Conservation (phyloP, 2,888 invertebrate species). For the Kuschelorhynchus macadamiae region DNA sequence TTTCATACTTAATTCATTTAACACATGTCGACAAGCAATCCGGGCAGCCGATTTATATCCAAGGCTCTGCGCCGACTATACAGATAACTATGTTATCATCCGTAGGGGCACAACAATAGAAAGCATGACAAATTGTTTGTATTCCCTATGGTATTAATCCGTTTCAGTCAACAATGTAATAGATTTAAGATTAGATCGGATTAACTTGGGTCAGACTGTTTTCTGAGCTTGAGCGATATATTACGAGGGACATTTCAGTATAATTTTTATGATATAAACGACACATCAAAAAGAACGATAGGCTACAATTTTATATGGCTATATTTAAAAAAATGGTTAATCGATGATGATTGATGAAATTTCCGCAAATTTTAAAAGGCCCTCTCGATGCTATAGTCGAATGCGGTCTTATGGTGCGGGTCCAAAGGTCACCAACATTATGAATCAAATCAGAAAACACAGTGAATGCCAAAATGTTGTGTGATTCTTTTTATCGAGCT, state of each 20-base stretch:
- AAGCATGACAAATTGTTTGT: constrained; percentile 67
- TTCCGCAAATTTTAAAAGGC: neutral
- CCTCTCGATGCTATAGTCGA: neutral
- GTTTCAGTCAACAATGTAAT: constrained; percentile 66
- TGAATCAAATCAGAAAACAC: too few relatives aligned
- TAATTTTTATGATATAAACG: too few relatives aligned
- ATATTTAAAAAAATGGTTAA: neutral
- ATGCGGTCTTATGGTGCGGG: too few relatives aligned
- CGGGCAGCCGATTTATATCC: constrained; percentile 3
- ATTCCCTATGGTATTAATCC: constrained; percentile 67
- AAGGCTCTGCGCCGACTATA: constrained; percentile 58
- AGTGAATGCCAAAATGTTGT: too few relatives aligned
- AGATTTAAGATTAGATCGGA: constrained; percentile 66
- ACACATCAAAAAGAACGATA: too few relatives aligned
- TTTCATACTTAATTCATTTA: constrained; percentile 33
- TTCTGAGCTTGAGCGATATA: constrained; percentile 13
- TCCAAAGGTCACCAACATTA: too few relatives aligned
- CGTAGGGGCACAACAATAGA: constrained; percentile 61
- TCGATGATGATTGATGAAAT: neutral
- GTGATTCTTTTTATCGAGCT: too few relatives aligned
- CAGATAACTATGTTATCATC: constrained; percentile 66
- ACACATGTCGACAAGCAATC: constrained; percentile 38
- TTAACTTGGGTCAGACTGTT: constrained; percentile 53
- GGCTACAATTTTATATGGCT: too few relatives aligned
- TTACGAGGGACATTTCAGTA: neutral